Conservation (phyloP, 2,797 vertebrate species). For the Rhinogobio ventralis region DNA sequence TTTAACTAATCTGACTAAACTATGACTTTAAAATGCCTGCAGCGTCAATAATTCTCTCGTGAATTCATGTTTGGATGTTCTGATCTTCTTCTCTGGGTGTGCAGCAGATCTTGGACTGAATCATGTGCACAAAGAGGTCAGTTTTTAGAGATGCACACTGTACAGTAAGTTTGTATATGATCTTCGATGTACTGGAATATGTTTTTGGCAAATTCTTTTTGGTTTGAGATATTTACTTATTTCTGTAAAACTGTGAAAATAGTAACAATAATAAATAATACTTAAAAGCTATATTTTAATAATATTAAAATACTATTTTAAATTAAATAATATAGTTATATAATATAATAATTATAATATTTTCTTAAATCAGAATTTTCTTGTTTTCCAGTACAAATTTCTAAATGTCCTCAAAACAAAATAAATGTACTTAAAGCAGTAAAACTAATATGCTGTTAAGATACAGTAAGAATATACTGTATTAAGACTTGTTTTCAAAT, state of each 20-base stretch:
- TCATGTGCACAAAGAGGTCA: neutral
- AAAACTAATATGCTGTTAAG: neutral
- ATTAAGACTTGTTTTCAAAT: neutral
- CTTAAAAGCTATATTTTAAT: no score
- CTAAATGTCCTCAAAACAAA: neutral
- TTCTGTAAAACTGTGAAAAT: no score
- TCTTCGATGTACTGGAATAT: neutral
- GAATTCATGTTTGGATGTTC: neutral
- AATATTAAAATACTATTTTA: no score
- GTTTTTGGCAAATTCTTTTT: neutral
- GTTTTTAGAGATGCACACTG: neutral
- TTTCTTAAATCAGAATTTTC: no score
- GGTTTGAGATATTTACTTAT: neutral
- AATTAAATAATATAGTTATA: no score
- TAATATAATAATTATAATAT: no score
- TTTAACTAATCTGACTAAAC: neutral
- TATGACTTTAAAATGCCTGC: neutral
- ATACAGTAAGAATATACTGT: no score
- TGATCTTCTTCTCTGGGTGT: neutral
- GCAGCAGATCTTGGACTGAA: neutral
- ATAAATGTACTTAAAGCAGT: neutral
- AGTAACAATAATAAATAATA: no score
- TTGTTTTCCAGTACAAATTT: no score
- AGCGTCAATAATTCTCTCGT: neutral
- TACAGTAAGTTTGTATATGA: neutral